phyloP scores from a whole-genome alignment of 2,797 vertebrate genomes.

The Babyrousa celebensis region DNA sequence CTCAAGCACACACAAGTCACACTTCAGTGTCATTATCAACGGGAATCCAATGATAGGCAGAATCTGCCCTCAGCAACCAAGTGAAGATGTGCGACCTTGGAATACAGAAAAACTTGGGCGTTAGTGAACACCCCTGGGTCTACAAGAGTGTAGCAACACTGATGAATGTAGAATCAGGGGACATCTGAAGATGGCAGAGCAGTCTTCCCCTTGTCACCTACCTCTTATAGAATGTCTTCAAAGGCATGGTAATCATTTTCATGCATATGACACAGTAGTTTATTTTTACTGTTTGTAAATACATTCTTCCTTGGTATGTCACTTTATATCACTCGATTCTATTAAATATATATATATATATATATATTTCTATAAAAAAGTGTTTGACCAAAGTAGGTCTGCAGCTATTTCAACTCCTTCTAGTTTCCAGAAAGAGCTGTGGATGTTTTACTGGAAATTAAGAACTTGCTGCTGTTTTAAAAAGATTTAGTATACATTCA shows the following conservation, averaged over 20 bases:
- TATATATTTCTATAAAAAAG: conserved; percentile 87
- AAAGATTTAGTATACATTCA: conserved; percentile 83
- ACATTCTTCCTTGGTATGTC: conserved; percentile 89
- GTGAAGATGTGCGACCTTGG: conserved; percentile 76
- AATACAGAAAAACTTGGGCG: conserved; percentile 81
- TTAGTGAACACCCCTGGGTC: conserved; percentile 86
- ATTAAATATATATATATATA: conserved; percentile 76
- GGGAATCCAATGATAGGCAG: conserved; percentile 90
- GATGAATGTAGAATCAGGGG: conserved; percentile 90
- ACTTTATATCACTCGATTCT: conserved; percentile 92
- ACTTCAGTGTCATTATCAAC: conserved; percentile 78
- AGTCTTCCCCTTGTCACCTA: conserved; percentile 92
- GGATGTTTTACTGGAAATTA: conserved; percentile 92
- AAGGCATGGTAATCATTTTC: conserved; percentile 86
- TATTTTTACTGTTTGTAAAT: conserved; percentile 92
- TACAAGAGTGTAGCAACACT: conserved; percentile 84
- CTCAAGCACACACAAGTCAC: conserved; percentile 83
- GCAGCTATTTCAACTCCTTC: conserved; percentile 87
- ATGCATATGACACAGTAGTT: conserved; percentile 88
- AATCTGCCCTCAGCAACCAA: conserved; percentile 88
- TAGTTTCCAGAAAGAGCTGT: conserved; percentile 88
- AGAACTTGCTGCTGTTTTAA: conserved; percentile 91
- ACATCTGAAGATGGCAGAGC: conserved; percentile 89
- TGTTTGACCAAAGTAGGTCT: conserved; percentile 93
- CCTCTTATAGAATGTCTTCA: conserved; percentile 92